phyloP scores from a whole-genome alignment of 2,113 vertebrate genomes.

The Anser brachyrhynchus region DNA sequence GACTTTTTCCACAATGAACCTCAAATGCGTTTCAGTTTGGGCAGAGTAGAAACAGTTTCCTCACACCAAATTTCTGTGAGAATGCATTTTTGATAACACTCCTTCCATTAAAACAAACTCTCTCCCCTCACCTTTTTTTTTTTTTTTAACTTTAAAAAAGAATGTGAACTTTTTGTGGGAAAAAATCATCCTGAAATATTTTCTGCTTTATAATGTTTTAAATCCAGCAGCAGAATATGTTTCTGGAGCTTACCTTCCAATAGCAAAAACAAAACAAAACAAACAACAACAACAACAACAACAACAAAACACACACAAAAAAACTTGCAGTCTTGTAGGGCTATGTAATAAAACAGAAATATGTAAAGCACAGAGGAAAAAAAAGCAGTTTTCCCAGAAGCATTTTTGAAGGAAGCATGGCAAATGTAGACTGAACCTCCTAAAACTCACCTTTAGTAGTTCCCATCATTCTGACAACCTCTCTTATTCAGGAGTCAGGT shows the following conservation, averaged over 20 bases:
- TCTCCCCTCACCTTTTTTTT: background rate
- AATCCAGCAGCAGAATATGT: background rate
- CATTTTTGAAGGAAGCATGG: background rate
- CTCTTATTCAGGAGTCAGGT: background rate
- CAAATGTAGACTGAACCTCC: background rate
- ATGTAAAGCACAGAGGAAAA: background rate
- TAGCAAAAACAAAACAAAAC: background rate
- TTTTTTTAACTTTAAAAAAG: background rate
- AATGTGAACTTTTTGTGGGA: background rate
- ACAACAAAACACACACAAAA: background rate
- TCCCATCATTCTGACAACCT: background rate
- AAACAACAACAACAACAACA: no score
- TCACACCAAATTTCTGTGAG: background rate
- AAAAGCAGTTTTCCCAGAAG: background rate
- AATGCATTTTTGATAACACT: background rate
- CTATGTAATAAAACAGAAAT: background rate
- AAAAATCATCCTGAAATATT: background rate
- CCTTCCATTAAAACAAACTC: rapidly evolving
- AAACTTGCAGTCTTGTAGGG: background rate
- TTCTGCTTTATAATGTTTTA: background rate
- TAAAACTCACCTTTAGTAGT: background rate
- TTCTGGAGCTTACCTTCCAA: background rate
- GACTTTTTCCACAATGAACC: background rate
- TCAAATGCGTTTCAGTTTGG: background rate
- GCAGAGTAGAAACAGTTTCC: background rate